These are phyloP conservation scores for Pseudeuparius sepicola DNA, from an alignment of 2,888 invertebrate genomes.

Conservation along the genomic window DNA sequence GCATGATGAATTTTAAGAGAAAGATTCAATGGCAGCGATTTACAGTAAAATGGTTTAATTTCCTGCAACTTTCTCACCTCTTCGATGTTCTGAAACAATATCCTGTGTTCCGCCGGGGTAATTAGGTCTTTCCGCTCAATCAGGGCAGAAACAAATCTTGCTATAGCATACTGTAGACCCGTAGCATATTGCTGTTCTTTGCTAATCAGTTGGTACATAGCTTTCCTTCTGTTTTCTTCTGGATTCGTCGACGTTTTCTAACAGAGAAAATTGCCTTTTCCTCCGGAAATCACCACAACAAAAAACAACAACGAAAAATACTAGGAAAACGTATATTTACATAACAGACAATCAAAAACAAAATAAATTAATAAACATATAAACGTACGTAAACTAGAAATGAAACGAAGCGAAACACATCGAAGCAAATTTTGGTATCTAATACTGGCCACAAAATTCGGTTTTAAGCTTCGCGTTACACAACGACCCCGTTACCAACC, in stretches of 20 bases:
- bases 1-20: no score
- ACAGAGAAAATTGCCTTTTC: constrained; percentile 8
- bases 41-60: no score
- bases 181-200: constrained; percentile 73
- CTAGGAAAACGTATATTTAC: neutral
- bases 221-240: constrained; percentile 53
- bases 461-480: no score
- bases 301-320: constrained; percentile 1
- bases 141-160: constrained; percentile 66
- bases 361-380: constrained; percentile 5
- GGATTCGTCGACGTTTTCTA: constrained; percentile 39
- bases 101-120: constrained; percentile 63
- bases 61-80: no score
- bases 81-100: constrained; percentile 77
- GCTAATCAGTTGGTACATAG: constrained; percentile 63
- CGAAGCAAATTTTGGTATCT: constrained; percentile 11
- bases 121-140: constrained; percentile 68
- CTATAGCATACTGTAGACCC: constrained; percentile 67
- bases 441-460: no score
- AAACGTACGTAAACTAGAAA: constrained; percentile 8
- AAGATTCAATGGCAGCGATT: no score
- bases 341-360: constrained; percentile 9
- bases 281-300: no score
- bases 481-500: constrained; percentile 84
- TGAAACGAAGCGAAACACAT: constrained; percentile 11